Conservation (phyloP, 2,797 vertebrate genomes). For the Lophius americanus region DNA sequence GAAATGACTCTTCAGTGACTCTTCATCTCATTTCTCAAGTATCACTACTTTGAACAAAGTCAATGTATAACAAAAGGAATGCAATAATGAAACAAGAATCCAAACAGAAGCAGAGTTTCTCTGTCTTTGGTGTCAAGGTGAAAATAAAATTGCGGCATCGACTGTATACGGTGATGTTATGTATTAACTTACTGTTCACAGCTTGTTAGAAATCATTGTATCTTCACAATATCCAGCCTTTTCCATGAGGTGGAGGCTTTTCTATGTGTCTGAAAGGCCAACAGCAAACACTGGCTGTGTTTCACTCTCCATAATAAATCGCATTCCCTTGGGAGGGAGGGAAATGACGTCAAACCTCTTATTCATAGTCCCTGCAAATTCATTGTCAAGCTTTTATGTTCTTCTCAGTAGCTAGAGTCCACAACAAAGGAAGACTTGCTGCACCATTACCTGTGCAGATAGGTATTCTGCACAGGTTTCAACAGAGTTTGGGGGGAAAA, state of each 20-base stretch:
- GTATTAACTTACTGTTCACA: no score
- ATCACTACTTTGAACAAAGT: no score
- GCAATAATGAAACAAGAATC: no score
- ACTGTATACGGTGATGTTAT: no score
- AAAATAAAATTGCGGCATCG: no score
- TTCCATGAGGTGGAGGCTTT: conserved; percentile 38
- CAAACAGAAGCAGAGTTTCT: no score
- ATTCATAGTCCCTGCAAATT: conserved; percentile 66
- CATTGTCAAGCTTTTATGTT: conserved; percentile 57
- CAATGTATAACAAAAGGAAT: no score
- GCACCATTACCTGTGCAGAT: conserved; percentile 13
- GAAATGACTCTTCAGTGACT: no score
- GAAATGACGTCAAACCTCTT: conserved; percentile 72
- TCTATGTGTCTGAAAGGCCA: conserved; percentile 58
- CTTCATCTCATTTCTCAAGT: no score
- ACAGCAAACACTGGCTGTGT: conserved; percentile 48
- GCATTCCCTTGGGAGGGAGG: conserved; percentile 57
- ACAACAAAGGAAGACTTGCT: conserved; percentile 20
- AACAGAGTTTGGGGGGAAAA: no score
- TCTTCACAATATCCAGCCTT: conserved; percentile 41
- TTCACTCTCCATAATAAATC: conserved; percentile 62
- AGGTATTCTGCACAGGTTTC: background rate
- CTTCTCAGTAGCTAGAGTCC: conserved; percentile 25
- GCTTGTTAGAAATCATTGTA: conserved; percentile 34
- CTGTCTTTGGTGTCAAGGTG: no score